Percentiles rank a stretch among this genome's conserved stretches.
These are phyloP conservation scores for Pseudomyrmex gracilis DNA, from an alignment of 1,140 invertebrate species.

Conservation along the genomic window DNA sequence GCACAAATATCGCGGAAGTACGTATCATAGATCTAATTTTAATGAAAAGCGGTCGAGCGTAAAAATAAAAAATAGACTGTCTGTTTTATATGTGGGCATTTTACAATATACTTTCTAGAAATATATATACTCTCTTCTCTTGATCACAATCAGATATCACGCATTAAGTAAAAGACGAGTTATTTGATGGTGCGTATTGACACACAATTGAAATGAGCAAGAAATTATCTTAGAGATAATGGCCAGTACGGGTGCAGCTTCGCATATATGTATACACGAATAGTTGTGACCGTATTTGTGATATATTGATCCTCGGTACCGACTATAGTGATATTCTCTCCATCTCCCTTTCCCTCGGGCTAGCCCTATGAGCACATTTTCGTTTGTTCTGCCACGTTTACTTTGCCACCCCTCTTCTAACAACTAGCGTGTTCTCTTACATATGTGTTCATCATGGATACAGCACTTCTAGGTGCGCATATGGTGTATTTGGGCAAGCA, in stretches of 20 bases:
- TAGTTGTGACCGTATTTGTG: constrained; percentile 65
- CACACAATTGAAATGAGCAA: constrained; percentile 8
- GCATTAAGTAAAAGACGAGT: background rate
- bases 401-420: constrained; percentile 6
- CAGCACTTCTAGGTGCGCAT: background rate
- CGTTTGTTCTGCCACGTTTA: constrained; percentile 59
- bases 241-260: constrained; percentile 15
- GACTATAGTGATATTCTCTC: constrained; percentile 68
- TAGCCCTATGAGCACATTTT: constrained; percentile 48
- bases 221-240: constrained; percentile 5
- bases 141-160: background rate
- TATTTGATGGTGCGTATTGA: background rate
- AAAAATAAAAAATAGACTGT: background rate
- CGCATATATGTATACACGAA: constrained; percentile 27
- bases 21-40: background rate
- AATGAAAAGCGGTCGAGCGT: background rate
- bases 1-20: background rate
- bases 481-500: background rate
- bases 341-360: constrained; percentile 35
- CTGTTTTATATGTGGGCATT: background rate
- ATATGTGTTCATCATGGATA: constrained; percentile 8
- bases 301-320: constrained; percentile 73
- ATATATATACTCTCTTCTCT: no score
- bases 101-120: no score
- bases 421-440: constrained; percentile 2